Percentiles rank a stretch among this genome's conserved stretches.
These are phyloP conservation scores for Platycercus adscitus DNA, from an alignment of 2,113 vertebrate species.

Conservation along the genomic window DNA sequence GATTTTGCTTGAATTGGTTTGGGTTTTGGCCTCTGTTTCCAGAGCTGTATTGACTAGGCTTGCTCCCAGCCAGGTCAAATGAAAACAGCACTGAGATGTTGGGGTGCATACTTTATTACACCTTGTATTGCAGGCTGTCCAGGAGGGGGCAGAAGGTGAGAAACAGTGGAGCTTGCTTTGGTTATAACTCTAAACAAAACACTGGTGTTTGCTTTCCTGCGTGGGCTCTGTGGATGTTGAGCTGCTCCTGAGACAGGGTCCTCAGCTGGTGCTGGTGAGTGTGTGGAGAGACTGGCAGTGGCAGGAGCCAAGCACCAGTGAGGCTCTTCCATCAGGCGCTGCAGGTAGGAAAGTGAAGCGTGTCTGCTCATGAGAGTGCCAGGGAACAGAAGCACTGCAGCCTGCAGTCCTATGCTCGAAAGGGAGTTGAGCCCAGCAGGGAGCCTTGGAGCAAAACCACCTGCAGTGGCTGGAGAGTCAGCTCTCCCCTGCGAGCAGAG, in stretches of 20 bases:
- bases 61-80: too few species aligned
- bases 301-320: neutral
- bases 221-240: rapidly evolving
- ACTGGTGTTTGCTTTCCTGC: neutral
- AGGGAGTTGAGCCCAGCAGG: rapidly evolving
- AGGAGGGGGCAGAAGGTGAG: neutral
- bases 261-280: rapidly evolving
- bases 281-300: rapidly evolving
- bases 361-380: rapidly evolving
- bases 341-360: neutral
- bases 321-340: rapidly evolving
- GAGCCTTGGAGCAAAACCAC: neutral
- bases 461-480: rapidly evolving
- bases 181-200: neutral
- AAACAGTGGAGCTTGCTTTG: neutral
- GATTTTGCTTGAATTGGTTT: neutral
- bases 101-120: neutral
- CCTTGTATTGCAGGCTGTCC: neutral
- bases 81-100: neutral
- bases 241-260: neutral
- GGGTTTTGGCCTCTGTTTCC: neutral
- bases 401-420: rapidly evolving
- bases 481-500: neutral
- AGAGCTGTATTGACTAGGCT: neutral
- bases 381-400: neutral